phyloP scores from a whole-genome alignment of 2,888 invertebrate genomes.

The Criorhina ranunculi region DNA sequence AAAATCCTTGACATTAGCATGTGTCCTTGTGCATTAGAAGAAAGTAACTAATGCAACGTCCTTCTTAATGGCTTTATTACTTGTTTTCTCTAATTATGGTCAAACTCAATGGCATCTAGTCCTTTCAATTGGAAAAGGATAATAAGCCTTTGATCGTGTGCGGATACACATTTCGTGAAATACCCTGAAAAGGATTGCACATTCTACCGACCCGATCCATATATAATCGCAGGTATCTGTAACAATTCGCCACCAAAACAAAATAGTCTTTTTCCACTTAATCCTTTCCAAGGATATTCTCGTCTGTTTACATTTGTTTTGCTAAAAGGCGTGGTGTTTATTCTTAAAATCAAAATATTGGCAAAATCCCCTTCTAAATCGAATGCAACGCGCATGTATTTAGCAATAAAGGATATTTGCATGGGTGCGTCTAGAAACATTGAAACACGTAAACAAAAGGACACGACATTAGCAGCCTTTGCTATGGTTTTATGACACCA shows the following conservation, averaged over 20 bases:
- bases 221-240: constrained; percentile 50
- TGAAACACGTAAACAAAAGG: constrained; percentile 58
- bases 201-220: constrained; percentile 43
- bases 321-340: constrained; percentile 81
- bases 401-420: constrained; percentile 76
- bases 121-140: constrained; percentile 48
- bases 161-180: constrained; percentile 45
- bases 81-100: constrained; percentile 84
- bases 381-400: constrained; percentile 28
- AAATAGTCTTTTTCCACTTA: constrained; percentile 44
- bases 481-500: constrained; percentile 55
- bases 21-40: constrained; percentile 56
- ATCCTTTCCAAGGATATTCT: constrained; percentile 73
- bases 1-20: constrained; percentile 53
- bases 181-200: constrained; percentile 70
- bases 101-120: constrained; percentile 77
- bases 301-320: constrained; percentile 69
- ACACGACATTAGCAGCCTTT: constrained; percentile 17
- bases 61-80: constrained; percentile 81
- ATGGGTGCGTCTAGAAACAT: constrained; percentile 58
- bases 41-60: constrained; percentile 59
- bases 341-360: constrained; percentile 82
- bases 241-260: constrained; percentile 37
- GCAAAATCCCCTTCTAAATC: constrained; percentile 78
- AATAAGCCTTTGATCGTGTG: constrained; percentile 67